Percentiles rank a stretch among this genome's conserved stretches.
These are phyloP conservation scores for Gorsachius magnificus DNA, from an alignment of 2,797 vertebrate genomes.

Conservation along the genomic window DNA sequence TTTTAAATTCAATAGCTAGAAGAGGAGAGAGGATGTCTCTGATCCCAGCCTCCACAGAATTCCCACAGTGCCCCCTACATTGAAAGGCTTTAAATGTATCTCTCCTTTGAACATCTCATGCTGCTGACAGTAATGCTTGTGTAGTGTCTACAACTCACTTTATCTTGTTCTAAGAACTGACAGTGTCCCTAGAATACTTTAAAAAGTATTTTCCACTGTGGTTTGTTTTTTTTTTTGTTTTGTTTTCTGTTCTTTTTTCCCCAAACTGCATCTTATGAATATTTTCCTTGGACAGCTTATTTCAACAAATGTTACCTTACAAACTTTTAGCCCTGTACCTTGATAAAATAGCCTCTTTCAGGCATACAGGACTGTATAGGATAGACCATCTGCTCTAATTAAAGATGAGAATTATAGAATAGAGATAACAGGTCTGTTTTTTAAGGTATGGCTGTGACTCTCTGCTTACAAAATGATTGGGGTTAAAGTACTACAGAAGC, in stretches of 20 bases:
- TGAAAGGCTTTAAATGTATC: conserved; percentile 26
- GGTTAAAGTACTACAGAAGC: not conserved
- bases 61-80: not conserved
- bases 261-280: not conserved
- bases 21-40: not conserved
- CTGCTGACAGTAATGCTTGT: conserved; percentile 17
- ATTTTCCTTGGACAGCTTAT: not conserved
- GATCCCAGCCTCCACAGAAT: conserved; percentile 2
- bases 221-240: too few species aligned
- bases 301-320: not conserved
- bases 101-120: not conserved
- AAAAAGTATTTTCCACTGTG: too few species aligned
- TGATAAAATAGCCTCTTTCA: not conserved
- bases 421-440: not conserved
- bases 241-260: too few species aligned
- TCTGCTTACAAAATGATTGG: not conserved
- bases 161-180: not conserved
- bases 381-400: not conserved
- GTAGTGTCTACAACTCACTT: not conserved
- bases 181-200: conserved; percentile 19
- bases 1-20: conserved; percentile 2
- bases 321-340: not conserved
- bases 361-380: not conserved
- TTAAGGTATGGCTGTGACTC: not conserved
- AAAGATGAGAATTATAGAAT: not conserved